Percentiles rank a stretch among this genome's conserved stretches.
Evolutionary conservation across 2,113 vertebrate species (phyloP).

Genomic region (Nannobrachium achirus): DNA sequence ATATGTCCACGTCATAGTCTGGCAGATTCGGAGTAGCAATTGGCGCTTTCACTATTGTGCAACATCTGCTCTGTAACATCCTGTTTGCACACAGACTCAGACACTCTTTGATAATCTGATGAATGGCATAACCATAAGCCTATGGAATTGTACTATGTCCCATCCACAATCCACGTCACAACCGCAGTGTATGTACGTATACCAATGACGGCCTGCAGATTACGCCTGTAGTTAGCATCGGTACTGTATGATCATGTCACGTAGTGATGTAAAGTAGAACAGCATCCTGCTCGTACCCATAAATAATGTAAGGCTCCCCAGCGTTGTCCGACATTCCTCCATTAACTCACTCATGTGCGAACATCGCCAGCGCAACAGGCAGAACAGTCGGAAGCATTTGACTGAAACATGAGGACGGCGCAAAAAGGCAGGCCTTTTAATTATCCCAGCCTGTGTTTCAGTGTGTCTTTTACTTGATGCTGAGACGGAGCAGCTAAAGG

Average conservation of each 20-base stretch:
- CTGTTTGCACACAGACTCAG: no score
- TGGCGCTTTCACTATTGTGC: no score
- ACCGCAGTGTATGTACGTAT: no score
- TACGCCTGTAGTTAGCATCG: background rate
- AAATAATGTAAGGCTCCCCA: constrained; percentile 8
- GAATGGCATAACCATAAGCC: no score
- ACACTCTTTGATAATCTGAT: no score
- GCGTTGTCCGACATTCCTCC: background rate
- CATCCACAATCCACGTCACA: background rate
- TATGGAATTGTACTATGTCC: no score
- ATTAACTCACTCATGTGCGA: background rate
- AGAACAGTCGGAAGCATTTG: constrained; percentile 24
- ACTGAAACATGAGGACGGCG: constrained; percentile 34
- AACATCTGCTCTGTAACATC: no score
- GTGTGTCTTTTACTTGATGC: constrained; percentile 17
- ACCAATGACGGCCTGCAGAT: no score
- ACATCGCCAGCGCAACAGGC: constrained; percentile 35
- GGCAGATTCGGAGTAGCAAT: no score
- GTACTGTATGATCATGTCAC: background rate
- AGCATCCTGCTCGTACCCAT: constrained; percentile 8
- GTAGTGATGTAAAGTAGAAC: background rate
- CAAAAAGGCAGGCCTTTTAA: constrained; percentile 58
- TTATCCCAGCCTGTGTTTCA: constrained; percentile 49
- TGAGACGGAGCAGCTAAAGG: constrained; percentile 13
- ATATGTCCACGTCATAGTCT: no score